Conservation (phyloP, 2,113 vertebrate genomes). For the Scopus umbretta region DNA sequence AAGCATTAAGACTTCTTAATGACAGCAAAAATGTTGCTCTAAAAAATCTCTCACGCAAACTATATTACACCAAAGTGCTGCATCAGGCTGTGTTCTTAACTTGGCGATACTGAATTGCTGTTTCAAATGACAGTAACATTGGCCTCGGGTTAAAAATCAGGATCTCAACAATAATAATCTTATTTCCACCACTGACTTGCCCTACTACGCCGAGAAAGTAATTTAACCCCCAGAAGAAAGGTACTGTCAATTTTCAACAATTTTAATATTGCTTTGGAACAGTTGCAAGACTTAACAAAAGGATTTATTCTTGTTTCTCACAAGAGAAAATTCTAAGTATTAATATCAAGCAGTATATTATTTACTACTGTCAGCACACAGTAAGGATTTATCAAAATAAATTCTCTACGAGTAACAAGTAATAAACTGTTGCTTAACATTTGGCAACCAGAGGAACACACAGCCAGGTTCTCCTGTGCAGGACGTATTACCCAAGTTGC, state of each 20-base stretch:
- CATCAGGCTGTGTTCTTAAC: not conserved
- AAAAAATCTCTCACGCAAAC: not conserved
- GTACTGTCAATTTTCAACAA: not conserved
- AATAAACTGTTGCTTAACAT: not conserved
- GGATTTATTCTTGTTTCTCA: not conserved
- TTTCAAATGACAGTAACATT: not conserved
- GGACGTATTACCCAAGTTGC: accelerated
- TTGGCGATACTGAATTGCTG: accelerated
- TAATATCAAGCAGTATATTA: not conserved
- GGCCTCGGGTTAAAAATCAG: not conserved
- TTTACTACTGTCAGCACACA: not conserved
- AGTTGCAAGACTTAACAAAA: not conserved
- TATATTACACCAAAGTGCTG: not conserved
- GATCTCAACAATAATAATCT: not conserved
- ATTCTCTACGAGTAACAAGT: not conserved
- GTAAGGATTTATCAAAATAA: not conserved
- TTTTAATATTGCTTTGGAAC: not conserved
- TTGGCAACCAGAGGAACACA: not conserved
- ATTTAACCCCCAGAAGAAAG: not conserved
- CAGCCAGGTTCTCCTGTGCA: not conserved
- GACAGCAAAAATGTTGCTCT: not conserved
- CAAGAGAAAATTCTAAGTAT: not conserved
- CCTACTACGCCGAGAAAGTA: not conserved
- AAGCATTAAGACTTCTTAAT: not conserved
- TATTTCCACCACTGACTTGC: not conserved